Conservation (phyloP, 2,888 invertebrate genomes). For the Nomada lathburiana region DNA sequence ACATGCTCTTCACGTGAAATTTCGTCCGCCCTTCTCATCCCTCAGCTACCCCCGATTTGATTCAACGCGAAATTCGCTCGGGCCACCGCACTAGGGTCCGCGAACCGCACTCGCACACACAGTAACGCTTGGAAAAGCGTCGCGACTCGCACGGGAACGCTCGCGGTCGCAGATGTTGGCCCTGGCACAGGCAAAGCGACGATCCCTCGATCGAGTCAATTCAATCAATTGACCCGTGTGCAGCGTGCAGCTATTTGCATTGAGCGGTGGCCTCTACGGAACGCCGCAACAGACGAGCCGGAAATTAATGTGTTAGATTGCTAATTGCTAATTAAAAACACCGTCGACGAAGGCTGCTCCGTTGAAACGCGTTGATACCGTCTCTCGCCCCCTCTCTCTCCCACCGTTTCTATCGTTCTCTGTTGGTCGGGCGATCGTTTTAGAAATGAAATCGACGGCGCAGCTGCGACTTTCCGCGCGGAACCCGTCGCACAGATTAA, state of each 20-base stretch:
- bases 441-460: slow-evolving; percentile 37
- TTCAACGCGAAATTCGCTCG: slow-evolving; percentile 75
- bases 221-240: slow-evolving; percentile 82
- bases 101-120: slow-evolving; percentile 47
- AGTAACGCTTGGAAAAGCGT: slow-evolving; percentile 23
- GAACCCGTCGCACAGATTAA: slow-evolving; percentile 32
- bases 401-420: not conserved
- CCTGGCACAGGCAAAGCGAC: slow-evolving; percentile 34
- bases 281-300: slow-evolving; percentile 81
- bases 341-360: slow-evolving; percentile 46
- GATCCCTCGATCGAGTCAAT: slow-evolving; percentile 77
- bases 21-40: not conserved
- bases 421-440: slow-evolving; percentile 27
- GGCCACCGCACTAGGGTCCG: slow-evolving; percentile 64
- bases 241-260: slow-evolving; percentile 81
- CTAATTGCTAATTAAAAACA: slow-evolving; percentile 84
- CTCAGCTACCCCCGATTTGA: slow-evolving; percentile 7
- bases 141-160: slow-evolving; percentile 32
- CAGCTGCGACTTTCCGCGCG: slow-evolving; percentile 39
- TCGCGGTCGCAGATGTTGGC: slow-evolving; percentile 42
- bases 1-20: slow-evolving; percentile 9
- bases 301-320: slow-evolving; percentile 84
- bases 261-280: slow-evolving; percentile 77
- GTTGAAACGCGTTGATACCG: not conserved
- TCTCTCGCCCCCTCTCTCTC: not conserved